phyloP scores from a whole-genome alignment of 2,113 vertebrate species.

The Oncorhynchus nerka region DNA sequence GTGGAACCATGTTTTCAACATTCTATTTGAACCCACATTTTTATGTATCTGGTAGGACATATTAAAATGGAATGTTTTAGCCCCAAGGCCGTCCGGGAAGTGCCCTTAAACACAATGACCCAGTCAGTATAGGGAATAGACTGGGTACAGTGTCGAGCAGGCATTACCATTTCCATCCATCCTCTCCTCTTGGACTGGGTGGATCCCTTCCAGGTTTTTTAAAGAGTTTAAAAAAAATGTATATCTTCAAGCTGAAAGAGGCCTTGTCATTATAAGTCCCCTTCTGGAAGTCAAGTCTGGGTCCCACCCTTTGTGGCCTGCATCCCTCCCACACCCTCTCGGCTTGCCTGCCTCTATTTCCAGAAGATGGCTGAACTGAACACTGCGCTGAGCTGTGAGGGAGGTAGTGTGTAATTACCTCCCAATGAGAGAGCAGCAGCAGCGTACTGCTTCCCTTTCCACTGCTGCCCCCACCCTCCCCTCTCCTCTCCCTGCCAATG shows the following conservation, averaged over 20 bases:
- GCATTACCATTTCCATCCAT: constrained; percentile 8
- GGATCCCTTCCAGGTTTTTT: neutral
- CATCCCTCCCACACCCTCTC: constrained; percentile 4
- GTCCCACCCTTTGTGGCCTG: neutral
- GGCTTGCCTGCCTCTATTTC: constrained; percentile 27
- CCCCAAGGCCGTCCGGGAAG: neutral
- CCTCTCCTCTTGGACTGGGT: neutral
- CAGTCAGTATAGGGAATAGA: neutral
- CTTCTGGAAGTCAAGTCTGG: neutral
- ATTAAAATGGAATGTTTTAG: too few relatives aligned
- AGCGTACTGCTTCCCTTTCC: neutral
- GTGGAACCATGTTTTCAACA: neutral
- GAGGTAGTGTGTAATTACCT: constrained; percentile 30
- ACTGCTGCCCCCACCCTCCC: neutral
- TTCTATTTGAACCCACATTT: neutral
- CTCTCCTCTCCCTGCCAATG: neutral
- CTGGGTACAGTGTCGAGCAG: neutral
- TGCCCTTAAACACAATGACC: neutral
- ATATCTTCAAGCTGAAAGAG: constrained; percentile 28
- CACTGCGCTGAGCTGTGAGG: neutral
- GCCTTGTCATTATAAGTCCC: constrained; percentile 42
- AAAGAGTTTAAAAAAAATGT: constrained; percentile 12
- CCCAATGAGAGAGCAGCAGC: constrained; percentile 32
- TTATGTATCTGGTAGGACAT: neutral
- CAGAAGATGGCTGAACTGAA: constrained; percentile 10